Conservation (phyloP, 2,797 vertebrate genomes). For the Dicrostonyx torquatus region DNA sequence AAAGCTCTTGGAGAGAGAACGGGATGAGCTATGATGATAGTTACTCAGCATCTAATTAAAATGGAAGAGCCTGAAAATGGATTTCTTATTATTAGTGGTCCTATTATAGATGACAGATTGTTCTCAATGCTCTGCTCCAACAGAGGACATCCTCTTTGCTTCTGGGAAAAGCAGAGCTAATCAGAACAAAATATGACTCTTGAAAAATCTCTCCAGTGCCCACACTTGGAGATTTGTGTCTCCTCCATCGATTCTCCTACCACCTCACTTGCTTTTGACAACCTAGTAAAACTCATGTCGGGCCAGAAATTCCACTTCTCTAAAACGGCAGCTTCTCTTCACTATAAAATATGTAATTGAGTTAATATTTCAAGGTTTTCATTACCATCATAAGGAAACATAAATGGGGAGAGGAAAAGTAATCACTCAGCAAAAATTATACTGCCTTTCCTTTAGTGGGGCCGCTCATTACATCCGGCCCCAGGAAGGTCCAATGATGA, state of each 20-base stretch:
- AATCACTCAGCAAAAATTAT: constrained; percentile 87
- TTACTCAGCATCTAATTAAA: constrained; percentile 79
- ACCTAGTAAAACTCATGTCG: constrained; percentile 71
- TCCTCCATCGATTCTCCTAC: constrained; percentile 71
- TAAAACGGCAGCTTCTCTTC: constrained; percentile 77
- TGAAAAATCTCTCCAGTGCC: constrained; percentile 64
- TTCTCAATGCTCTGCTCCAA: constrained; percentile 42
- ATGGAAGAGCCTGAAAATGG: constrained; percentile 74
- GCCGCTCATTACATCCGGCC: constrained; percentile 80
- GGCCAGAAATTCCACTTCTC: constrained; percentile 77
- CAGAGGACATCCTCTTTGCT: constrained; percentile 31
- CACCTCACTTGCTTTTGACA: constrained; percentile 65
- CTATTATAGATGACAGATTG: constrained; percentile 63
- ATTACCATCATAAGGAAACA: constrained; percentile 84
- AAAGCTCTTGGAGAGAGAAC: constrained; percentile 69
- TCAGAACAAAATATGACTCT: constrained; percentile 65
- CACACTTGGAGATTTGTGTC: constrained; percentile 50
- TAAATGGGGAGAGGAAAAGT: constrained; percentile 81
- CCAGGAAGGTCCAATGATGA: constrained; percentile 77
- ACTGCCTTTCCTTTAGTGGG: constrained; percentile 82
- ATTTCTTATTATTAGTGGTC: constrained; percentile 63
- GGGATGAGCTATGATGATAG: constrained; percentile 53
- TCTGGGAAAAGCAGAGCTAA: constrained; percentile 75
- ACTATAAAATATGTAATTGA: constrained; percentile 81
- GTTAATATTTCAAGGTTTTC: constrained; percentile 85